A percentile compares a stretch with the other conserved stretches of the same genome.
These are phyloP conservation scores for Chironomus striatipennis DNA, from an alignment of 1,140 invertebrate species.

Conservation along the genomic window DNA sequence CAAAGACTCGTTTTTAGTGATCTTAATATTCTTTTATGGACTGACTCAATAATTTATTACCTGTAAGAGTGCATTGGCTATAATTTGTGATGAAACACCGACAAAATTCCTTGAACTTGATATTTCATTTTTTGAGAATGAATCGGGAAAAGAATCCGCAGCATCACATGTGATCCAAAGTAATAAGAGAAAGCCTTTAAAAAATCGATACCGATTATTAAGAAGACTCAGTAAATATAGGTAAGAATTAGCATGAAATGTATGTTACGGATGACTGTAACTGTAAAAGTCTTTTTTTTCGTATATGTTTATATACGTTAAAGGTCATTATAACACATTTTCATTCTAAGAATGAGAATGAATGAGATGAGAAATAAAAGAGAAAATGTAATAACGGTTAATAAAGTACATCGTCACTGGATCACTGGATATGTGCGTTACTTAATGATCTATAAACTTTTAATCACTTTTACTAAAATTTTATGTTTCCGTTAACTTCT, in stretches of 20 bases:
- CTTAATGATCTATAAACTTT: no score
- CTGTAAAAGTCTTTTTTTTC: neutral
- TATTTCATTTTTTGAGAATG: neutral
- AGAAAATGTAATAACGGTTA: neutral
- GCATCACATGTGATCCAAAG: neutral
- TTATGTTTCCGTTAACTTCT: no score
- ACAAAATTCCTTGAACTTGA: slow-evolving; percentile 15
- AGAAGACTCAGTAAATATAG: neutral
- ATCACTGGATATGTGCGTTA: no score
- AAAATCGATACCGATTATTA: neutral
- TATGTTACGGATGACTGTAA: neutral
- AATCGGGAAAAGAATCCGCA: neutral
- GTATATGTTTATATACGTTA: neutral
- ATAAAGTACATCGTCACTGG: neutral
- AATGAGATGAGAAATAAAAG: neutral
- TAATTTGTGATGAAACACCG: slow-evolving; percentile 33
- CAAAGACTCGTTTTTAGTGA: slow-evolving; percentile 11
- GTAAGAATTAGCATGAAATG: neutral
- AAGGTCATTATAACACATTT: slow-evolving; percentile 3
- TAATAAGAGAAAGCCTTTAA: neutral
- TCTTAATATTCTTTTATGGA: neutral
- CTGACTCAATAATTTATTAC: neutral
- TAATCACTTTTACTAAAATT: no score
- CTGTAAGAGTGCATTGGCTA: slow-evolving; percentile 28
- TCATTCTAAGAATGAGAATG: neutral